phyloP scores from a whole-genome alignment of 2,797 vertebrate genomes.

The Taenioides sp. region DNA sequence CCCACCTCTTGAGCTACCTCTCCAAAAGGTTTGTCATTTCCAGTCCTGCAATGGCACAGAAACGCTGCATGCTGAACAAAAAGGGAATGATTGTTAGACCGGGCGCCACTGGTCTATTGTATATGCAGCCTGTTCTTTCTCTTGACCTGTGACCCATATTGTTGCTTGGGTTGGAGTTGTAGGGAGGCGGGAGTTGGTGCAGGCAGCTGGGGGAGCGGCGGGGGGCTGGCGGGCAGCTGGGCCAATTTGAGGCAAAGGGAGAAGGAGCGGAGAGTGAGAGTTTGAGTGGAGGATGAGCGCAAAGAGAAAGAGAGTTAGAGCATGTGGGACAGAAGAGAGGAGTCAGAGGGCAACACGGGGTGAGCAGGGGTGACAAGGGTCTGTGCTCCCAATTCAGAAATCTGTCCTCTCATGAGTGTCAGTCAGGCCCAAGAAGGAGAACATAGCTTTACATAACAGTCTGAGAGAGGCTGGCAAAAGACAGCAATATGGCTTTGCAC shows the following conservation, averaged over 20 bases:
- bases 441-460: conserved; percentile 72
- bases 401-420: conserved; percentile 58
- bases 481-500: conserved; percentile 23
- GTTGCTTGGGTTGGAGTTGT: conserved; percentile 74
- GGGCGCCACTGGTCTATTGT: conserved; percentile 83
- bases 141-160: conserved; percentile 84
- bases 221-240: conserved; percentile 76
- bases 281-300: conserved; percentile 47
- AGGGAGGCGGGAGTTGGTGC: conserved; percentile 59
- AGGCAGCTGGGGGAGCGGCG: conserved; percentile 80
- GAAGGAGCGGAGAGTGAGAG: conserved; percentile 52
- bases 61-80: conserved; percentile 59
- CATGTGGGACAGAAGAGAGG: conserved; percentile 32
- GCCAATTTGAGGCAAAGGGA: conserved; percentile 55
- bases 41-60: conserved; percentile 69
- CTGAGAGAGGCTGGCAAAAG: conserved; percentile 57
- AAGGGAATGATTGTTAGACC: conserved; percentile 79
- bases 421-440: conserved; percentile 58
- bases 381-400: conserved; percentile 61
- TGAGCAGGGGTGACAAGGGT: conserved; percentile 61
- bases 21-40: conserved; percentile 81
- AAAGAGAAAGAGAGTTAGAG: conserved; percentile 46
- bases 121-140: conserved; percentile 85
- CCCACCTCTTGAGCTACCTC: conserved; percentile 65
- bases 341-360: conserved; percentile 45